Conservation (phyloP, 1,140 invertebrate genomes). For the Megalopta genalis region DNA sequence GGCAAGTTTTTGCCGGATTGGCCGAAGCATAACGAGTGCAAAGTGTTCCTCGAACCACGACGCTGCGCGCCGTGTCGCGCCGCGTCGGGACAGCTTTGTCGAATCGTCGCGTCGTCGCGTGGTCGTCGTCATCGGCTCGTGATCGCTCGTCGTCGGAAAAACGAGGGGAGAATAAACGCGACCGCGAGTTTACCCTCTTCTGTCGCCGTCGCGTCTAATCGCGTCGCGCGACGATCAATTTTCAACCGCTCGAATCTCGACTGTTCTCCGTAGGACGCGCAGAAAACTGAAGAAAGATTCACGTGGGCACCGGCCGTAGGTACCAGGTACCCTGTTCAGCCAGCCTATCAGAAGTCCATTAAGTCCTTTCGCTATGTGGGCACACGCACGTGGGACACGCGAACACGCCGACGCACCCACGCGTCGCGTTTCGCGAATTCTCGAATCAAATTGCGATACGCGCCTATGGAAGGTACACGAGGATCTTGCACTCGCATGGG, state of each 20-base stretch:
- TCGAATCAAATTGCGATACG: slow-evolving; percentile 37
- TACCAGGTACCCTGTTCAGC: slow-evolving; percentile 5
- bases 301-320: slow-evolving; percentile 54
- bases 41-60: slow-evolving; percentile 55
- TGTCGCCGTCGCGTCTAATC: background rate
- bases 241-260: slow-evolving; percentile 13
- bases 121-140: too few species aligned
- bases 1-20: slow-evolving; percentile 59
- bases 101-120: too few species aligned
- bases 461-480: background rate
- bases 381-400: slow-evolving; percentile 50
- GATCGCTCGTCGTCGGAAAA: too few species aligned
- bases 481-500: background rate
- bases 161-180: too few species aligned
- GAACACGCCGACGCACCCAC: slow-evolving; percentile 50
- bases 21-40: slow-evolving; percentile 54
- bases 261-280: slow-evolving; percentile 20
- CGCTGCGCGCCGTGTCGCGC: background rate
- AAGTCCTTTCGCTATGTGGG: slow-evolving; percentile 65
- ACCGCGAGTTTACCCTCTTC: too few species aligned
- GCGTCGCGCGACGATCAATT: slow-evolving; percentile 29
- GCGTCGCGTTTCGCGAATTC: slow-evolving; percentile 47
- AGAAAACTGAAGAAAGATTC: slow-evolving; percentile 45
- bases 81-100: slow-evolving; percentile 5
- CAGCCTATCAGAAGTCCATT: slow-evolving; percentile 69